phyloP scores from a whole-genome alignment of 2,113 vertebrate species.

The Chaetodon auriga region DNA sequence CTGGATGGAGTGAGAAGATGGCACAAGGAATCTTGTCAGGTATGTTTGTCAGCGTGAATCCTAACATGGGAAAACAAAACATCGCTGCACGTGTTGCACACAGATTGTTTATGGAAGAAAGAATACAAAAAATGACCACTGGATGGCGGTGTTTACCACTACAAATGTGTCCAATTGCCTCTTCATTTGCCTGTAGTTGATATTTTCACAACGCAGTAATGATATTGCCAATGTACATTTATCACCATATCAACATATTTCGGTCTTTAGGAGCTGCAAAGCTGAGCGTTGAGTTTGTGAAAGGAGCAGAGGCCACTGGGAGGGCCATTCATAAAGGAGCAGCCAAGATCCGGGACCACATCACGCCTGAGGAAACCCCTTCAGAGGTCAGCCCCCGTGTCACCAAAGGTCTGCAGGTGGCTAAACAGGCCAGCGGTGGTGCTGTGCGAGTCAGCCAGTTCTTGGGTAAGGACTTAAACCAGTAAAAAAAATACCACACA shows the following conservation, averaged over 20 bases:
- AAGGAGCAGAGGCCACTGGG: conserved; percentile 93
- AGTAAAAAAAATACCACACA: background rate
- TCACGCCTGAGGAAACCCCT: conserved; percentile 93
- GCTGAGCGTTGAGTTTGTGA: conserved; percentile 90
- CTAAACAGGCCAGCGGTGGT: conserved; percentile 91
- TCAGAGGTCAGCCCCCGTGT: conserved; percentile 90
- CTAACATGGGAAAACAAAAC: background rate
- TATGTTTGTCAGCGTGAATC: conserved; percentile 56
- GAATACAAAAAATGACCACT: conserved; percentile 46
- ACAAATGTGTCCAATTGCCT: background rate
- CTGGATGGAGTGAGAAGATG: conserved; percentile 96
- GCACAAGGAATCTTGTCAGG: conserved; percentile 93
- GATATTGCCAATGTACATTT: background rate
- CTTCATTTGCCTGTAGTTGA: background rate
- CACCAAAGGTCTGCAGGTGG: conserved; percentile 87
- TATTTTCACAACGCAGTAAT: background rate
- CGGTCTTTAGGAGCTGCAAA: conserved; percentile 88
- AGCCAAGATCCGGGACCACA: conserved; percentile 90
- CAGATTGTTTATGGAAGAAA: background rate
- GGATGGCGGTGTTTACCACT: conserved; percentile 53
- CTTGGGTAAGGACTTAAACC: conserved; percentile 85
- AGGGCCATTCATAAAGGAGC: conserved; percentile 94
- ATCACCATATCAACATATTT: conserved; percentile 4
- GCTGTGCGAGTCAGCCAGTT: conserved; percentile 94
- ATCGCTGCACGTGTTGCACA: background rate